Evolutionary conservation across 2,797 vertebrate species (phyloP).

Genomic region (Sebastes trivittatus): DNA sequence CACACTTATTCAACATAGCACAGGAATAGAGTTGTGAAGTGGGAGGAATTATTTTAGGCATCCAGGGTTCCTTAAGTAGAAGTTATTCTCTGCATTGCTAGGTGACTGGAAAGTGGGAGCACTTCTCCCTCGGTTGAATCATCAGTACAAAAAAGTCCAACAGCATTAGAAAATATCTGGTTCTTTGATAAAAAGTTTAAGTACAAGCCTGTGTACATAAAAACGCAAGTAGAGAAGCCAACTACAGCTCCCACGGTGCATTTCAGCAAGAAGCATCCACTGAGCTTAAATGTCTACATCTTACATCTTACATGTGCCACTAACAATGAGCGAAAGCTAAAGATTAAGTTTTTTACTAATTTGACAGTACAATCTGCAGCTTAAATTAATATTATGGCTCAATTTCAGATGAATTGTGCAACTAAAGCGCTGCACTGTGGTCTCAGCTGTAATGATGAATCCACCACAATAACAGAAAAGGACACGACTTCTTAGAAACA

Average conservation of each 20-base stretch:
- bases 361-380: not conserved
- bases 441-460: not conserved
- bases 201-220: not conserved
- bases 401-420: not conserved
- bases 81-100: constrained; percentile 1
- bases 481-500: too few species aligned
- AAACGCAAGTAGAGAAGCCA: not conserved
- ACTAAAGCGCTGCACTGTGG: not conserved
- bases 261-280: not conserved
- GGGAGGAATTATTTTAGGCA: constrained; percentile 39
- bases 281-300: not conserved
- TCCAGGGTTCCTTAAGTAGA: constrained; percentile 18
- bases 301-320: not conserved
- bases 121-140: not conserved
- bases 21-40: constrained; percentile 23
- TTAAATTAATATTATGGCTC: not conserved
- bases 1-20: not conserved
- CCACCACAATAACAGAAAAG: not conserved
- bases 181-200: not conserved
- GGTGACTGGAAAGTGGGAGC: not conserved
- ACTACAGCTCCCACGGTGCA: not conserved
- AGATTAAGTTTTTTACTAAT: not conserved
- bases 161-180: not conserved
- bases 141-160: not conserved
- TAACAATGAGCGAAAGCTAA: not conserved